Evolutionary conservation across 2,888 invertebrate genomes (phyloP), one percentile per base, ranked within the genome.

Genomic region (Stenichneumon culpator): DNA sequence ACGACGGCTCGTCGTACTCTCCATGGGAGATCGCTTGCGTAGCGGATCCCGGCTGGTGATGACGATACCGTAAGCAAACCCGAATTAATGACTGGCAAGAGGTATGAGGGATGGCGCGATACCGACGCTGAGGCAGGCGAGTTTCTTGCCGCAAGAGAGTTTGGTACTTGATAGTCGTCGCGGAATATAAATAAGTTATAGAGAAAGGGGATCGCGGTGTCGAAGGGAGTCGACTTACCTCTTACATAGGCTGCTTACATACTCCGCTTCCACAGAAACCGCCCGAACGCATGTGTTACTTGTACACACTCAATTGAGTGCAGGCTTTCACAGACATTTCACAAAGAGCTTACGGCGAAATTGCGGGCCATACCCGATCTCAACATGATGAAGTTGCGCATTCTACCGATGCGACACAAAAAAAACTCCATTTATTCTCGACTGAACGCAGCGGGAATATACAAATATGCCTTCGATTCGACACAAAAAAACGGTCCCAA

Each of bases 21-120:
- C 77, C 77, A 50, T 75, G 73, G 65, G 47, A 39, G 63, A 60
- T 63, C 50, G 70, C 67, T 67, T 19, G 57, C 16, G 67, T 52
- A 77, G 72, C 82, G 75, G 82, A 78, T 83, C 78, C 77, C 83
- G 83, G 86, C 70, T 83, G 78, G 81, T 84, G 86, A 82, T 84
- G 85, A 87, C 87, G 89, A 89, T 89, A 90, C 89, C 89, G 88
- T 88, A 89, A 89, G 89, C 89, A 89, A 89, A 86, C 82, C 82
- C 88, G 89, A 91, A 91, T 92, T 92, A 91, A 92, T 92, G 91
- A 91, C 90, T 85, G 70, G 87, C 82, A 81, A 75, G 81, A 52
- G 70, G 79, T 82, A 78, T 70, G 73, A 63, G 83, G 73, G 79
- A 83, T 82, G 83, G 77, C 78, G 85, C 82, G 86, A 70, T 74